Base-by-base conservation (phyloP, 2,113 vertebrate species). In the Paracanthobrama guichenoti region DNA sequence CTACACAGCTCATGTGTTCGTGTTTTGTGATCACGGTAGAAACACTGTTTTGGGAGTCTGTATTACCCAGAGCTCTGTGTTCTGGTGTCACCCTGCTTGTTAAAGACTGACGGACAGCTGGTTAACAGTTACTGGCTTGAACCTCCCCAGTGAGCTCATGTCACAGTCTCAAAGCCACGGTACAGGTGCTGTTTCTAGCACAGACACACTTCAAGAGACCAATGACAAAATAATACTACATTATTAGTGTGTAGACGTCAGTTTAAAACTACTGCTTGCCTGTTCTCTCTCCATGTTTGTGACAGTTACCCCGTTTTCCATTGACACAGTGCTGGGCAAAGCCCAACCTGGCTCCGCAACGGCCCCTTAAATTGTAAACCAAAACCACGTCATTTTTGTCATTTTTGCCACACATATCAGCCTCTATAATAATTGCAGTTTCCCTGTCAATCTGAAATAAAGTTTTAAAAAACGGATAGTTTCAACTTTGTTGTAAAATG, bases 161-260 rank as follows among this genome's bases (percentile, higher is more conserved):
- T 53, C 79, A 75, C 75, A 80, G 48, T 66, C 53, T 86, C 82
- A 85, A 86, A 89, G 87, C 86, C 84, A 91, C 59, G 39, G 81
- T 88, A 88, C 87, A 87, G 77, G 50, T 84, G 83, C 60, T 85
- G 75, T 86, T 87, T 87, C 72, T 74, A 90, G 83, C 79, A 82
- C 87, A 85, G 86, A 90, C 67, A 89, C 16, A 12, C 88, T 84
- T 83, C 81, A 89, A 88, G 82, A 90, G 90, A 86, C 79, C 83
- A 64, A 86, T 91, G 90, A 82, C 88, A 92, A 90, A 89, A 90
- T 90, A 91, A 88, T 84, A 88, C 89, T 89, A 87, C 79, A 88
- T 88, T 86, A 89, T 89, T 59, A 82, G 80, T 84, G 86, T 88
- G 86, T 88, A 86, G 74, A 88, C 85, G 83, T 90, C 57, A 14